Conservation (phyloP, 2,113 vertebrate genomes). For the Poeciliopsis occidentalis region DNA sequence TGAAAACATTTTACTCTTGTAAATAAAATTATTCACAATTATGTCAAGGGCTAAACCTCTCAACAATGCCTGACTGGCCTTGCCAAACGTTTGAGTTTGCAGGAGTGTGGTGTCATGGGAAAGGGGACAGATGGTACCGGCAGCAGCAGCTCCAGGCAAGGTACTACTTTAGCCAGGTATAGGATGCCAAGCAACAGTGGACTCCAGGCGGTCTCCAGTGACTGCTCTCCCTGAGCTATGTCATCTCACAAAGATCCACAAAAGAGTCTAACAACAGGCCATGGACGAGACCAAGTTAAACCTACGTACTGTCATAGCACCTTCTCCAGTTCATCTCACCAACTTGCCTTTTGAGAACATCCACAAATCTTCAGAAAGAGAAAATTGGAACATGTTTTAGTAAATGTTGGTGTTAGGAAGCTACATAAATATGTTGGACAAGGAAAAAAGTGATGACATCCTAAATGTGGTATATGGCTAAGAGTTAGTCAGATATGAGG, state of each 20-base stretch:
- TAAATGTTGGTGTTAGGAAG: no score
- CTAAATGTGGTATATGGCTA: no score
- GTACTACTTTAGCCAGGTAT: constrained; percentile 70
- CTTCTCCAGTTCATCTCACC: constrained; percentile 29
- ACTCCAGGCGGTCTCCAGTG: constrained; percentile 54
- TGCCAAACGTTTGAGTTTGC: constrained; percentile 42
- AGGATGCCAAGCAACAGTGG: constrained; percentile 66
- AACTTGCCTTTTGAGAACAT: constrained; percentile 1
- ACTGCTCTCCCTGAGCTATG: constrained; percentile 56
- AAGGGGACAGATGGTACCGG: constrained; percentile 64
- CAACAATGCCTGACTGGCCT: constrained; percentile 27
- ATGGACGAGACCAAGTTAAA: constrained; percentile 46
- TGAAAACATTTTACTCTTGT: constrained; percentile 8
- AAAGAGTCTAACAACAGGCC: constrained; percentile 55
- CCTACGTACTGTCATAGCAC: constrained; percentile 49
- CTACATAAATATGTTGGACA: no score
- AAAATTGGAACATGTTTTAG: not conserved
- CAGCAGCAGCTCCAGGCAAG: constrained; percentile 35
- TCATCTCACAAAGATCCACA: constrained; percentile 64
- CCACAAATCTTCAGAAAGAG: not conserved
- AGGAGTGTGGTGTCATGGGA: constrained; percentile 33
- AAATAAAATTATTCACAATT: constrained; percentile 30
- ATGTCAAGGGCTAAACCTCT: constrained; percentile 25
- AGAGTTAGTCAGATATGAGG: no score
- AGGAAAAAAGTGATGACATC: no score